Conservation (phyloP, 1,140 invertebrate genomes). For the Platorchestia sp. region DNA sequence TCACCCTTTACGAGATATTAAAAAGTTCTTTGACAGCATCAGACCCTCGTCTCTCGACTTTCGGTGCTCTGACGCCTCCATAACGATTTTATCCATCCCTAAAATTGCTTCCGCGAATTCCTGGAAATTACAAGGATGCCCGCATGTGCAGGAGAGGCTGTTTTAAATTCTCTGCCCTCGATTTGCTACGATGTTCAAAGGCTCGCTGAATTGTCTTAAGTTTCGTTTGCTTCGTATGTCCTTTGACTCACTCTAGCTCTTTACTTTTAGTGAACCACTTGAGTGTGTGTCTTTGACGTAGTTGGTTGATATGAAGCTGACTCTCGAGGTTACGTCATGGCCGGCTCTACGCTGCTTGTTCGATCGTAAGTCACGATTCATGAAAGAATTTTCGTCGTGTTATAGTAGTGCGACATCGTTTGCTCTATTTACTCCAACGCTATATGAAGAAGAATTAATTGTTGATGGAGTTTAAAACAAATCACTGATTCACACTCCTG, state of each 20-base stretch:
- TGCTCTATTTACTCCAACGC: too few species aligned
- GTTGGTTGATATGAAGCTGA: too few species aligned
- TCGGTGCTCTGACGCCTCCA: neutral
- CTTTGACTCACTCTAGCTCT: neutral
- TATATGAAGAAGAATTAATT: too few species aligned
- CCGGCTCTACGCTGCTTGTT: too few species aligned
- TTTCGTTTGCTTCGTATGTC: neutral
- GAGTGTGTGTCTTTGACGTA: too few species aligned
- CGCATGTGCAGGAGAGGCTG: neutral
- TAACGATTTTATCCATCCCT: neutral
- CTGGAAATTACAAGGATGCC: neutral
- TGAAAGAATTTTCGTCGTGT: too few species aligned
- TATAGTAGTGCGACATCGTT: too few species aligned
- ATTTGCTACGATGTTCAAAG: neutral
- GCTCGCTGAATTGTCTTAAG: neutral
- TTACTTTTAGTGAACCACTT: too few species aligned
- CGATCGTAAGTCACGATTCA: too few species aligned
- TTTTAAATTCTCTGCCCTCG: neutral
- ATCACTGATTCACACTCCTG: too few species aligned
- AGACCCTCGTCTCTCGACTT: neutral
- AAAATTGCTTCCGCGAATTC: neutral
- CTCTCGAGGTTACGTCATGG: too few species aligned
- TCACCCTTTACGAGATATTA: conserved; percentile 26
- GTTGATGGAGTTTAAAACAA: too few species aligned
- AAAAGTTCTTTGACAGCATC: conserved; percentile 11